These are phyloP conservation scores for Leuciscus waleckii DNA, from an alignment of 2,797 vertebrate genomes.

Conservation along the genomic window DNA sequence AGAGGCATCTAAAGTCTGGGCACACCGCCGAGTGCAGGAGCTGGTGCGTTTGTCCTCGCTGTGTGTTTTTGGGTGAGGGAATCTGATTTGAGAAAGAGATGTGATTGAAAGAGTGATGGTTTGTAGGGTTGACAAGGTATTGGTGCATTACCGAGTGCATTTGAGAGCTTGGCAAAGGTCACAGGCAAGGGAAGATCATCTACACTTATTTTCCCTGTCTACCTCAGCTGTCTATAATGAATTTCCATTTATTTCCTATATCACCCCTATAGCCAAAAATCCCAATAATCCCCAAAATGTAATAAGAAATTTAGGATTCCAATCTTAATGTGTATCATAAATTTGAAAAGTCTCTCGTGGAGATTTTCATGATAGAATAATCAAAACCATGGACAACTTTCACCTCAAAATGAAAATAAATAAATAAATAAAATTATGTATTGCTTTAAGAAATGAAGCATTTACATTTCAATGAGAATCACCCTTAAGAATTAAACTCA, in stretches of 20 bases:
- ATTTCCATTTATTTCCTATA: background rate
- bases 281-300: background rate
- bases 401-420: background rate
- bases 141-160: slow-evolving; percentile 23
- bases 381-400: background rate
- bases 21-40: slow-evolving; percentile 30
- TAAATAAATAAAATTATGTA: background rate
- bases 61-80: slow-evolving; percentile 18
- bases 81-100: slow-evolving; percentile 38
- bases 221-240: background rate
- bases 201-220: slow-evolving; percentile 3
- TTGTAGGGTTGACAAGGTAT: slow-evolving; percentile 14
- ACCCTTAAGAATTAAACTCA: background rate
- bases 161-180: slow-evolving; percentile 37
- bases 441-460: background rate
- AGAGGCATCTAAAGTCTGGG: slow-evolving; percentile 44
- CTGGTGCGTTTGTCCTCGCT: slow-evolving; percentile 25
- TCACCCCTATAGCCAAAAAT: background rate
- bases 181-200: background rate
- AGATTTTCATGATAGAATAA: background rate
- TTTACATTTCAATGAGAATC: background rate
- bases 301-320: background rate
- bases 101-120: slow-evolving; percentile 42
- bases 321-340: background rate
- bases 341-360: background rate